Percentiles rank a stretch among this genome's conserved stretches.
phyloP scores from a whole-genome alignment of 2,888 invertebrate genomes.

The Exephanes ischioxanthus region DNA sequence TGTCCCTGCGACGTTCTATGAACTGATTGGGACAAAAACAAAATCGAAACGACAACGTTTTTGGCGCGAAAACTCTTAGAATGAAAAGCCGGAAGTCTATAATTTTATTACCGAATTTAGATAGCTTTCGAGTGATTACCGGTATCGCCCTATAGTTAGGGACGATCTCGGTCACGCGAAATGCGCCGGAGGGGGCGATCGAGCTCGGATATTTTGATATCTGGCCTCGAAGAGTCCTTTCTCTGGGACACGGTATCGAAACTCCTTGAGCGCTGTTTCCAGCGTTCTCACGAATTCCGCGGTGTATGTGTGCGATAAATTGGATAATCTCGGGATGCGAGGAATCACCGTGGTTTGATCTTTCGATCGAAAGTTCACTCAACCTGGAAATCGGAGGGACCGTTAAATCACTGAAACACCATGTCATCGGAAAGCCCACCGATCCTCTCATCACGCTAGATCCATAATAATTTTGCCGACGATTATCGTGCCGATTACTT shows the following conservation, averaged over 20 bases:
- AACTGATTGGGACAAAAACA: not conserved
- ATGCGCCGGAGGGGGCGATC: slow-evolving; percentile 13
- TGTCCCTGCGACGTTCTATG: not conserved
- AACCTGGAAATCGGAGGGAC: not conserved
- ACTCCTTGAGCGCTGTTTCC: not conserved
- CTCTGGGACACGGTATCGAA: slow-evolving; percentile 5
- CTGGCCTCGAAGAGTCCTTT: slow-evolving; percentile 27
- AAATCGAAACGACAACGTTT: no score
- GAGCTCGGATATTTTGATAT: slow-evolving; percentile 22
- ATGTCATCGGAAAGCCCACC: no score
- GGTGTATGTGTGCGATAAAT: not conserved
- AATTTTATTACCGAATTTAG: no score
- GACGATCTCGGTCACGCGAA: slow-evolving; percentile 19
- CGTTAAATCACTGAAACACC: not conserved
- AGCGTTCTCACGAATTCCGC: slow-evolving; percentile 11
- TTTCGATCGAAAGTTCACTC: not conserved
- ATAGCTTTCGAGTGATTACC: not conserved
- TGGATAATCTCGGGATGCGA: not conserved
- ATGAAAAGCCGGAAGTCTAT: not conserved
- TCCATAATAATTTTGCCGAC: no score
- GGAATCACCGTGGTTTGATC: not conserved
- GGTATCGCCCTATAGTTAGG: not conserved
- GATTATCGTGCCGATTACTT: not conserved
- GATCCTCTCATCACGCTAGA: no score
- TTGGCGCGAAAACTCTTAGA: no score